Conservation (phyloP, 1,140 invertebrate species). For the Pseudomyrmex sp. region DNA sequence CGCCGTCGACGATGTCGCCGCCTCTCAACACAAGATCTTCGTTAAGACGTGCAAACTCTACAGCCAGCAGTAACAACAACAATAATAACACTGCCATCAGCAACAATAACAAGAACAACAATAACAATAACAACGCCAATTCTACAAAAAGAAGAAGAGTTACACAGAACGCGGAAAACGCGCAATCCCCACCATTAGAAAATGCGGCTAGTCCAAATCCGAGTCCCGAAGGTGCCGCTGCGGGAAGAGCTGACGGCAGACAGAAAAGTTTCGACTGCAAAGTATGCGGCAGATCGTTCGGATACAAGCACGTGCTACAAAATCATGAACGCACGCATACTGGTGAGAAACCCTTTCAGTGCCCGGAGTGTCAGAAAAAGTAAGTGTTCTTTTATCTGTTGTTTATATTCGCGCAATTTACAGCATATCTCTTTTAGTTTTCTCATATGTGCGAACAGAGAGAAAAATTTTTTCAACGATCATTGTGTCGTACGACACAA, state of each 20-base stretch:
- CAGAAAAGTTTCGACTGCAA: slow-evolving; percentile 95
- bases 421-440: neutral
- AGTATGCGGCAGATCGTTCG: slow-evolving; percentile 94
- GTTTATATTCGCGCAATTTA: neutral
- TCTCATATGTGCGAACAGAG: neutral
- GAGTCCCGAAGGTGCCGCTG: slow-evolving; percentile 75
- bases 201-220: no score
- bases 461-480: neutral
- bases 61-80: slow-evolving; percentile 78
- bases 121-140: slow-evolving; percentile 80
- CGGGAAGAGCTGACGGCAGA: slow-evolving; percentile 85
- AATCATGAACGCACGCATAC: slow-evolving; percentile 99
- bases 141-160: slow-evolving; percentile 73
- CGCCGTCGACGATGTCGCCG: slow-evolving; percentile 79
- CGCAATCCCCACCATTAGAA: no score
- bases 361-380: slow-evolving; percentile 96
- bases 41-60: slow-evolving; percentile 75
- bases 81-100: slow-evolving; percentile 83
- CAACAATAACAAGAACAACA: slow-evolving; percentile 80
- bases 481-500: neutral
- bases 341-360: slow-evolving; percentile 98
- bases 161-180: slow-evolving; percentile 76
- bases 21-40: slow-evolving; percentile 75
- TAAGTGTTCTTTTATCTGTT: slow-evolving; percentile 51
- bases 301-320: slow-evolving; percentile 97